These are phyloP conservation scores for Ancistrus triradiatus DNA, from an alignment of 2,113 vertebrate species.

Conservation along the genomic window DNA sequence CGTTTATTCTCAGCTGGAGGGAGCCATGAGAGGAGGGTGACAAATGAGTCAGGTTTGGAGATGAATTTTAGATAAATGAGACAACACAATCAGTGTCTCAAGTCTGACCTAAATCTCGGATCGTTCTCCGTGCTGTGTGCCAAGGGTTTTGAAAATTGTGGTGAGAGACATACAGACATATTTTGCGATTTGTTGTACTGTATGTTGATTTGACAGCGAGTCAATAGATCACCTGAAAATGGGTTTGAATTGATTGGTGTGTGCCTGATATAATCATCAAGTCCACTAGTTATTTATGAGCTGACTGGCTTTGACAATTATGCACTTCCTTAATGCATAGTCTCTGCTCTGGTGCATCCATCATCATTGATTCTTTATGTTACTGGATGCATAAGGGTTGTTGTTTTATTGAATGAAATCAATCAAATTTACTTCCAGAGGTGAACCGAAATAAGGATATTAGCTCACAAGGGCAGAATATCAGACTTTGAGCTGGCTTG, in stretches of 20 bases:
- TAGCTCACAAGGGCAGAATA: conserved; percentile 14
- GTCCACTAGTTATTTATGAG: conserved; percentile 41
- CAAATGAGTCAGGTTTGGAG: too few species aligned
- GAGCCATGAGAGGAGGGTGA: too few species aligned
- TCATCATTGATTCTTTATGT: conserved; percentile 44
- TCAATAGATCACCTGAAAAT: conserved; percentile 34
- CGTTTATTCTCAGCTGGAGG: too few species aligned
- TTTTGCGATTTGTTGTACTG: not conserved
- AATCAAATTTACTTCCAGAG: conserved; percentile 40
- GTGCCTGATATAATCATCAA: conserved; percentile 42
- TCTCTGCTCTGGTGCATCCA: conserved; percentile 34
- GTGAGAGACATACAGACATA: too few species aligned
- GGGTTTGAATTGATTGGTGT: conserved; percentile 36
- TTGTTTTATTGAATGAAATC: conserved; percentile 43
- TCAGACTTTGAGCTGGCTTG: not conserved
- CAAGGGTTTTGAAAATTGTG: not conserved
- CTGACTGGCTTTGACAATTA: conserved; percentile 35
- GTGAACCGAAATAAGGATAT: conserved; percentile 28
- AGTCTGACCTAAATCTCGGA: too few species aligned
- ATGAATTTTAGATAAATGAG: too few species aligned
- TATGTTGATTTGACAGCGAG: conserved; percentile 30
- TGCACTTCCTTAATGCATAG: conserved; percentile 41
- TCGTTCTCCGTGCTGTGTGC: too few species aligned
- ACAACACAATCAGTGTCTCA: too few species aligned
- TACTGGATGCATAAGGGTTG: conserved; percentile 36